Evolutionary conservation across 2,113 vertebrate genomes (phyloP), one percentile per base, ranked within the genome.

Genomic region (Syrrhaptes paradoxus): DNA sequence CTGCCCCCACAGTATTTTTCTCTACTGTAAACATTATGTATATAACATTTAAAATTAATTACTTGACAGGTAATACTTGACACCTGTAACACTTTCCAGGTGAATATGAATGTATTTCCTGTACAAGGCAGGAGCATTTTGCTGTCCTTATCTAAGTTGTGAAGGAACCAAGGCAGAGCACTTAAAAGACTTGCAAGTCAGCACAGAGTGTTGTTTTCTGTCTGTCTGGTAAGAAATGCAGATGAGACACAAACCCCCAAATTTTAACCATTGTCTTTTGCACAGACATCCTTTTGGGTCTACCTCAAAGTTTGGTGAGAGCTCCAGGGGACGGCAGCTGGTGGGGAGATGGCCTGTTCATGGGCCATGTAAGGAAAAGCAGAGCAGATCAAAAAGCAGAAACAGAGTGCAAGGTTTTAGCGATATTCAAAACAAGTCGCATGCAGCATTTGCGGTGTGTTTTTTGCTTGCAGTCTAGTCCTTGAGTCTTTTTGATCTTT

Each of bases 371-470:
- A 51, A 85, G 75, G 41, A 73, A 88, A 83, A 4, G 9, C 61
- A 74, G 67, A 74, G 38, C 49, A 83, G 83, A 65, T 22, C 41
- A 74, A 77, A 82, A 85, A 70, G 31, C 67, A 92, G 72, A 73
- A 76, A 43, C 26, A 77, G 49, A 34, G 17, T 1, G 6, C 31
- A 38, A 51, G 17, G 15, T 38, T 59, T 68, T 19, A 54, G 73
- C 22, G 65, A 51, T 26, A 13, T 3, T 78, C 73, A 89, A 78
- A 91, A 43, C 48, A 62, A 85, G 77, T 12, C 11, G 1, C 57
- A 24, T 17, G 43, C 31, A 57, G 25, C 0, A 0, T 49, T 68
- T 88, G 79, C 0, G 12, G 34, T 2, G 2, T 17, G 20, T 28
- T 66, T 80, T 87, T 43, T 93, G 76, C 57, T 52, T 48, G 19